A percentile compares a stretch with the other conserved stretches of the same genome.
Evolutionary conservation across 2,888 invertebrate species (phyloP).

Genomic region (Macaria liturata): DNA sequence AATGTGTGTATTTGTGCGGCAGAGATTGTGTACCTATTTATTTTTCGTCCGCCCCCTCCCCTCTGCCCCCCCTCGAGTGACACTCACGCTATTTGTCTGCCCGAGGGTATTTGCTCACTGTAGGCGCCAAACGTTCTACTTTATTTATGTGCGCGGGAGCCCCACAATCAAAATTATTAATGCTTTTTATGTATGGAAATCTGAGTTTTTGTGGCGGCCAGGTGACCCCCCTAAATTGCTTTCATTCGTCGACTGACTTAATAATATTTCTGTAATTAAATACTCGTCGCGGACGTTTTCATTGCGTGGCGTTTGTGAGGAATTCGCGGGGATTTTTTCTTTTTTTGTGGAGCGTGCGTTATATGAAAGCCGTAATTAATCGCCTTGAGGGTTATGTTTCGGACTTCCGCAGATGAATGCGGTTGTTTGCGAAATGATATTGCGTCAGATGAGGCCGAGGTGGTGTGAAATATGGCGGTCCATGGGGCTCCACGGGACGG

Average conservation of each 20-base stretch:
- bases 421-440: constrained; percentile 39
- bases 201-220: constrained; percentile 57
- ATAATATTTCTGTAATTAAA: constrained; percentile 80
- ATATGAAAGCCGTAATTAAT: constrained; percentile 58
- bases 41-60: constrained; percentile 57
- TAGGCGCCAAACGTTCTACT: constrained; percentile 61
- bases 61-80: constrained; percentile 44
- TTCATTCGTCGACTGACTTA: constrained; percentile 73
- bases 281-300: constrained; percentile 64
- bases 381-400: constrained; percentile 33
- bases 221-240: constrained; percentile 58
- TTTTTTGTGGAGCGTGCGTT: constrained; percentile 50
- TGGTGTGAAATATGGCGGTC: constrained; percentile 28
- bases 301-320: constrained; percentile 54
- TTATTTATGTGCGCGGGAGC: constrained; percentile 62
- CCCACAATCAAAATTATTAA: constrained; percentile 78
- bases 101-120: constrained; percentile 62
- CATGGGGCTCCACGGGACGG: constrained; percentile 9
- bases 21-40: constrained; percentile 76
- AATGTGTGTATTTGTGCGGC: constrained; percentile 70
- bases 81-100: constrained; percentile 69
- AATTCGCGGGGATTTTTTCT: constrained; percentile 56
- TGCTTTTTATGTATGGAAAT: constrained; percentile 73
- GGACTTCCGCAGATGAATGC: constrained; percentile 38
- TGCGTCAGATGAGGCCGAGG: constrained; percentile 36